Base-by-base conservation (phyloP, 2,888 invertebrate genomes). In the Bedellia somnulentella region DNA sequence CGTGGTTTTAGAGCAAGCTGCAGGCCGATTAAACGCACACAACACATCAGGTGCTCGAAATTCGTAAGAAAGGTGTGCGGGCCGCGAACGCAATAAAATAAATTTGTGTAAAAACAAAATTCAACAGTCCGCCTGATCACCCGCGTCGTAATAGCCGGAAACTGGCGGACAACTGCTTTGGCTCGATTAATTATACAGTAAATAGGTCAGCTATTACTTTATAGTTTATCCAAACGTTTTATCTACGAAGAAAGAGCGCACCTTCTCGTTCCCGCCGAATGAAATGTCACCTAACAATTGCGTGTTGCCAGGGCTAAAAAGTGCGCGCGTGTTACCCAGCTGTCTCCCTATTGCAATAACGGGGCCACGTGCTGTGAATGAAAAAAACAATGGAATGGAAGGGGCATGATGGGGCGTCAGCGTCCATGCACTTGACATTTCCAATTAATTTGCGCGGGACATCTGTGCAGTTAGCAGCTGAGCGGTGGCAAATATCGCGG, bases 401-500 rank as follows among this genome's bases (percentile, higher is more conserved):
- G 55, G 48, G 58, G 58, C 51, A 52, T 58, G 66, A 68, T 64
- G 67, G 67, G 71, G 68, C 68, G 57, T 38, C 37, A 40, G 44
- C 43, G 41, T 49, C 52, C 56, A 54, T 68, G 73, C 70, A 73
- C 73, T 73, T 73, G 73, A 73, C 73, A 73, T 73, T 73, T 71
- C 70, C 73, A 71, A 73, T 73, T 73, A 73, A 73, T 73, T 73
- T 70, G 68, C 64, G 52, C 61, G 60, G 63, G 58, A 67, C 71
- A 71, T 73, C 73, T 73, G 73, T 71, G 68, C 52, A 46, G 57
- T 56, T 18, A n/a, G 71, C 73, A 71, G 73, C 73, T 71, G 71
- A 70, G 53, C 49, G 43, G 44, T 54, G 44, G n/a, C n/a, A n/a
- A 44, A 44, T 54, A 56, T 57, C 56, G 57, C 51, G 66, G 64